Percentiles rank a stretch among this genome's conserved stretches.
Conservation (phyloP, 2,888 invertebrate species). For the Cosmorhoe ocellata region DNA sequence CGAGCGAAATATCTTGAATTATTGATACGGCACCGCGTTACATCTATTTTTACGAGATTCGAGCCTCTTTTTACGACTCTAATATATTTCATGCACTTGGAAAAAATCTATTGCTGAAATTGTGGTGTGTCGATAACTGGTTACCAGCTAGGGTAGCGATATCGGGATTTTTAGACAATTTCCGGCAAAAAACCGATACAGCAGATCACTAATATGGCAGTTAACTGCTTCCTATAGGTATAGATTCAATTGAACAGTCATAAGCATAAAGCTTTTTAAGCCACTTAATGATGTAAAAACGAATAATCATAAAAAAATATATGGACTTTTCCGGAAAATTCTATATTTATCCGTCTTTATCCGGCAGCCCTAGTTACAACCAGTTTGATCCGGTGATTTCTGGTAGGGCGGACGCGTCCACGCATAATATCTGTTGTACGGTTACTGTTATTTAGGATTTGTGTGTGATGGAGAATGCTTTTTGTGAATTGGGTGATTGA, state of each 20-base stretch:
- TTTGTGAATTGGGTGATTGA: slow-evolving; percentile 42
- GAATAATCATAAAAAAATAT: too few relatives aligned
- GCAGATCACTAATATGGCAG: not conserved
- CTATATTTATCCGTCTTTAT: slow-evolving; percentile 1
- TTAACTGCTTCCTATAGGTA: too few relatives aligned
- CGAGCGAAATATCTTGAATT: slow-evolving; percentile 69
- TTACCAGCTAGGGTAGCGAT: slow-evolving; percentile 33
- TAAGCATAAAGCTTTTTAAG: too few relatives aligned
- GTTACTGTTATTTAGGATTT: slow-evolving; percentile 42
- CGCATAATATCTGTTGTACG: slow-evolving; percentile 34
- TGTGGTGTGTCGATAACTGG: slow-evolving; percentile 65
- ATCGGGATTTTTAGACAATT: slow-evolving; percentile 5
- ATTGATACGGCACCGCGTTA: slow-evolving; percentile 70
- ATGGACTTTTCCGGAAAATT: not conserved
- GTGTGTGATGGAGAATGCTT: slow-evolving; percentile 40
- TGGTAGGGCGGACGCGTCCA: slow-evolving; percentile 44
- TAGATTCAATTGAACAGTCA: too few relatives aligned
- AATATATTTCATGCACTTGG: slow-evolving; percentile 70
- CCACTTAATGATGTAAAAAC: too few relatives aligned
- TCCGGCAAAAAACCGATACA: not conserved
- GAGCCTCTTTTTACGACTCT: slow-evolving; percentile 72
- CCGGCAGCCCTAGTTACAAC: slow-evolving; percentile 10
- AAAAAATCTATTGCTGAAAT: slow-evolving; percentile 68
- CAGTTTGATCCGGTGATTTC: slow-evolving; percentile 48
- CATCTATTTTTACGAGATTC: slow-evolving; percentile 75